phyloP scores from a whole-genome alignment of 92 coral and sea anemone species.

The Phymanthus crucifer region DNA sequence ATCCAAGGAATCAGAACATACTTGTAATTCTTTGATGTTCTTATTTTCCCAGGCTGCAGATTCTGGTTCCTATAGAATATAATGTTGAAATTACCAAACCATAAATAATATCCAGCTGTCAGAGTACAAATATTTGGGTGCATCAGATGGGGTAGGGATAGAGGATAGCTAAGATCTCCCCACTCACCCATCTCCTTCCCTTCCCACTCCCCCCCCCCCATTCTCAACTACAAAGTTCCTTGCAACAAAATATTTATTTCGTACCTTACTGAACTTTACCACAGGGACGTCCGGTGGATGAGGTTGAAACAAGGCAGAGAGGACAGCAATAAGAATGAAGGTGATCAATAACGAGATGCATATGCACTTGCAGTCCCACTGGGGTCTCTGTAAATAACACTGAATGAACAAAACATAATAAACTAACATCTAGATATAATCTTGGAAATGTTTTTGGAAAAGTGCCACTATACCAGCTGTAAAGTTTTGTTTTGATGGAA shows the following conservation, averaged over 20 bases:
- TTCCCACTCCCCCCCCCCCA: no score
- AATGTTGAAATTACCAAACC: no score
- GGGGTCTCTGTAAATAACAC: slow-evolving; percentile 9
- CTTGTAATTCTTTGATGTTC: slow-evolving; percentile 25
- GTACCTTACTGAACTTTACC: background rate
- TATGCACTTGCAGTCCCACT: slow-evolving; percentile 1
- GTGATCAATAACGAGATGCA: background rate
- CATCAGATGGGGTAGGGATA: no score
- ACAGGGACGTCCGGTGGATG: slow-evolving; percentile 13
- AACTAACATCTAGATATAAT: background rate
- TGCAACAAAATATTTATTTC: no score
- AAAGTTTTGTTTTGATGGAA: background rate
- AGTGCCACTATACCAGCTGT: slow-evolving; percentile 1
- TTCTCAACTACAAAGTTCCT: no score
- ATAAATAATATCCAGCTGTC: no score
- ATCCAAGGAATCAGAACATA: background rate
- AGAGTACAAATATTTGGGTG: no score
- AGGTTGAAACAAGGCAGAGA: slow-evolving; percentile 14
- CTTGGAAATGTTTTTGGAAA: background rate
- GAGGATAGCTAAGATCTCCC: no score
- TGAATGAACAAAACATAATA: background rate
- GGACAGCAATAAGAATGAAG: slow-evolving; percentile 16
- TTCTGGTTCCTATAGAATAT: background rate
- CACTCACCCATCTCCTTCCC: no score
- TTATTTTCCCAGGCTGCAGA: slow-evolving; percentile 14